phyloP scores from a whole-genome alignment of 1,140 invertebrate species.

The Conopomorpha cramerella region DNA sequence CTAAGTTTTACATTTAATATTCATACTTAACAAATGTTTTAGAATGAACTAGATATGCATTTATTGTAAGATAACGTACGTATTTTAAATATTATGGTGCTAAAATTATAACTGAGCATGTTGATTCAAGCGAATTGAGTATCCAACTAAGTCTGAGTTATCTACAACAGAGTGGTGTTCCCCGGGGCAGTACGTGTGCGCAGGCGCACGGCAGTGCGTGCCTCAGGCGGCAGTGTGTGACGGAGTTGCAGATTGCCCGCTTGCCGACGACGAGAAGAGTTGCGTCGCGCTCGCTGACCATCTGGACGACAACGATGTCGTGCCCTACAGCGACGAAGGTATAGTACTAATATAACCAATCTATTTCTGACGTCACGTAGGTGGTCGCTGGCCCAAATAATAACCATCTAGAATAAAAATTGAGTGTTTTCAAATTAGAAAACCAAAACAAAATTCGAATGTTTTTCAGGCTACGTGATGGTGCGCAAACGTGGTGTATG shows the following conservation, averaged over 20 bases:
- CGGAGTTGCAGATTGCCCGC: conserved; percentile 75
- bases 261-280: conserved; percentile 80
- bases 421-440: no score
- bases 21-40: neutral
- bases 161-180: conserved; percentile 81
- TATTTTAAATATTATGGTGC: no score
- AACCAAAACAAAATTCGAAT: conserved; percentile 3
- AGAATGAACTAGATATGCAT: no score
- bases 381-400: no score
- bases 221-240: conserved; percentile 73
- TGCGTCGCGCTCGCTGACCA: conserved; percentile 64
- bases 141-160: no score
- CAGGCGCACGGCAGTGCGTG: conserved; percentile 71
- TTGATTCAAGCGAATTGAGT: no score
- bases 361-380: no score
- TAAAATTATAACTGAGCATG: no score
- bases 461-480: conserved; percentile 67
- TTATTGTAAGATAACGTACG: no score
- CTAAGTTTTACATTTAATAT: neutral
- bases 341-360: no score
- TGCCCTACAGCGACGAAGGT: conserved; percentile 66
- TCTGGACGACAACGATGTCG: conserved; percentile 54
- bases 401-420: no score
- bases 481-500: conserved; percentile 76
- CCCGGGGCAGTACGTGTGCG: conserved; percentile 75